A percentile compares a stretch with the other conserved stretches of the same genome.
Evolutionary conservation across 2,797 vertebrate species (phyloP).

Genomic region (Gymnopithys bicolor): DNA sequence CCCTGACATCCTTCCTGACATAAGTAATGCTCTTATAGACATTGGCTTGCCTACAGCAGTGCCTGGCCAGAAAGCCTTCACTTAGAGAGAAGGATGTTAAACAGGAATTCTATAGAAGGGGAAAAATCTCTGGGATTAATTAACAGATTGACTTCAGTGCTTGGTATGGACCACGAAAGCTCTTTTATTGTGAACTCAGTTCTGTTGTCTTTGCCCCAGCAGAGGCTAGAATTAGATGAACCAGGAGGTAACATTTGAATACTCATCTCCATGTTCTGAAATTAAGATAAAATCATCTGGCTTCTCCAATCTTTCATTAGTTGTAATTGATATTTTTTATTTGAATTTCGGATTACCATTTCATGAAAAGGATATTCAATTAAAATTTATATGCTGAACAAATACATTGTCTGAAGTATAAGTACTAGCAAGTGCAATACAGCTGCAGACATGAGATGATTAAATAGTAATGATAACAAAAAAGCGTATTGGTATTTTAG

Average conservation of each 20-base stretch:
- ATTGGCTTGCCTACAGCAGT: not conserved
- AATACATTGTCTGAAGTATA: not conserved
- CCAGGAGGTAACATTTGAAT: not conserved
- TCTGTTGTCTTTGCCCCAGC: not conserved
- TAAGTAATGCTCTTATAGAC: not conserved
- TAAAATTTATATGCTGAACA: not conserved
- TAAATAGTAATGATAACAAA: not conserved
- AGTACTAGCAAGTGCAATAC: not conserved
- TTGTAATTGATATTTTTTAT: not conserved
- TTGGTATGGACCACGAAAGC: not conserved
- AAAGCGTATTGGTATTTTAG: accelerated
- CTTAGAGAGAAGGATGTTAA: not conserved
- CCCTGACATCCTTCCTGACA: not conserved
- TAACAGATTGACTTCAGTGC: not conserved
- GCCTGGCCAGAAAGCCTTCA: not conserved
- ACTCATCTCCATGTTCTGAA: not conserved
- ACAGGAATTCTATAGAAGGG: not conserved
- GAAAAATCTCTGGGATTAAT: not conserved
- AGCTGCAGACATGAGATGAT: not conserved
- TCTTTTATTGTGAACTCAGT: accelerated
- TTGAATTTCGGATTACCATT: not conserved
- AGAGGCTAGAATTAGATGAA: not conserved
- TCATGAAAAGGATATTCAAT: not conserved
- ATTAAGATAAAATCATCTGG: not conserved
- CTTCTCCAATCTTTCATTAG: not conserved